A percentile compares a stretch with the other conserved stretches of the same genome.
Evolutionary conservation across 1,140 invertebrate genomes (phyloP).

Genomic region (Leptinotarsa undecemlineata): DNA sequence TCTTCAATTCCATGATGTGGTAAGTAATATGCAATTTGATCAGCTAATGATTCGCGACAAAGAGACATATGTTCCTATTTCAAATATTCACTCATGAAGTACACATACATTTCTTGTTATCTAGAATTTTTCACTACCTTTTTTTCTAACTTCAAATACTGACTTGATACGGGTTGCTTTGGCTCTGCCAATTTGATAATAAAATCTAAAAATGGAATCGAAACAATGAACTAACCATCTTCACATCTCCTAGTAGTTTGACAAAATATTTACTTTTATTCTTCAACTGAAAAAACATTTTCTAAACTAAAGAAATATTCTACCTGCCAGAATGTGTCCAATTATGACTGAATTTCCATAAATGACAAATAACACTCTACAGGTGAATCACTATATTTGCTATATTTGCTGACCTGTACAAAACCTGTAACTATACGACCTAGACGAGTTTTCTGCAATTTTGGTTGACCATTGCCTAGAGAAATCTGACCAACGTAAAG

Average conservation of each 20-base stretch:
- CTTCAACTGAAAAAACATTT: background rate
- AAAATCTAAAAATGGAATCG: background rate
- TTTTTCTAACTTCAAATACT: conserved; percentile 17
- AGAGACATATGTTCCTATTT: conserved; percentile 18
- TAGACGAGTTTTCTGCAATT: conserved; percentile 47
- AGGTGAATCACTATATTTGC: too few species aligned
- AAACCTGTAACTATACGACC: conserved; percentile 43
- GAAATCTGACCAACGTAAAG: conserved; percentile 42
- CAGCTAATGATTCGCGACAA: background rate
- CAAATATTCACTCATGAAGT: background rate
- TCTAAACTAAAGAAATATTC: background rate
- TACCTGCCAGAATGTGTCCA: background rate
- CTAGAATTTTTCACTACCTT: background rate
- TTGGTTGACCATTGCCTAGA: conserved; percentile 33
- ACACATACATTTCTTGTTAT: too few species aligned
- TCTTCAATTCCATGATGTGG: background rate
- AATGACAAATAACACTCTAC: background rate
- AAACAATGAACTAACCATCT: background rate
- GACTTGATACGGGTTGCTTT: background rate
- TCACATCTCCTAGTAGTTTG: background rate
- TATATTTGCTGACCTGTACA: background rate
- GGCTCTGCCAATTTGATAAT: background rate
- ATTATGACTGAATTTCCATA: background rate
- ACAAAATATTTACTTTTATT: background rate
- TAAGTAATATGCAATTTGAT: background rate